phyloP scores from a whole-genome alignment of 2,797 vertebrate species.

The Sebastes goodei region DNA sequence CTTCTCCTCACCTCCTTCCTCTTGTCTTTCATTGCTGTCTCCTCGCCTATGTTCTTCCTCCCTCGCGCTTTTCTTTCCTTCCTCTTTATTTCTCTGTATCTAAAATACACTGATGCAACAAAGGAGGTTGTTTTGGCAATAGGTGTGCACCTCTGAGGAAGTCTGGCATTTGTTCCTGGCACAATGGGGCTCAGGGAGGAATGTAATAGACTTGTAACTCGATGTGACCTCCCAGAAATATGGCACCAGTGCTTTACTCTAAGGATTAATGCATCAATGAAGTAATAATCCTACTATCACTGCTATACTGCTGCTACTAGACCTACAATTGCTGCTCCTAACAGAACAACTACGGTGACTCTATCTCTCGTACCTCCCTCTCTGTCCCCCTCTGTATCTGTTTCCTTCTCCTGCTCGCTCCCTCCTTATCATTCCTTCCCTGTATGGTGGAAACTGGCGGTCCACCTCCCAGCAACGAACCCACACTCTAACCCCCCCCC shows the following conservation, averaged over 20 bases:
- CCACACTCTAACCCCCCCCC: constrained; percentile 29
- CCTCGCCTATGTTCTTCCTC: constrained; percentile 28
- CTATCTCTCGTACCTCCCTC: constrained; percentile 17
- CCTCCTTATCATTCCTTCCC: constrained; percentile 71
- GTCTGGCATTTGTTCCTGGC: constrained; percentile 15
- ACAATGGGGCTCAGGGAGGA: not conserved
- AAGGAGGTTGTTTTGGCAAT: constrained; percentile 36
- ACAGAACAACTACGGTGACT: constrained; percentile 22
- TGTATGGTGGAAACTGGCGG: constrained; percentile 75
- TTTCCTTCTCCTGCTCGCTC: constrained; percentile 59
- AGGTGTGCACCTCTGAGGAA: constrained; percentile 34
- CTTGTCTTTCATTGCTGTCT: constrained; percentile 34
- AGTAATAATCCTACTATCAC: constrained; percentile 23
- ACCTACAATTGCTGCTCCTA: not conserved
- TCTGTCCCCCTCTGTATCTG: constrained; percentile 51
- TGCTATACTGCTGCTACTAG: not conserved
- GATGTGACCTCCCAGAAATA: constrained; percentile 18
- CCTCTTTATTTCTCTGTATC: not conserved
- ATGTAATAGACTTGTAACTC: constrained; percentile 9
- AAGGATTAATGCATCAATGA: constrained; percentile 21
- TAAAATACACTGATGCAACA: constrained; percentile 40
- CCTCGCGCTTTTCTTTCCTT: not conserved
- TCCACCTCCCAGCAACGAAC: constrained; percentile 62
- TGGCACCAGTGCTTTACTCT: constrained; percentile 1
- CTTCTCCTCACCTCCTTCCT: constrained; percentile 44